Conservation (phyloP, 2,113 vertebrate species). For the Opisthocomus hoazin region DNA sequence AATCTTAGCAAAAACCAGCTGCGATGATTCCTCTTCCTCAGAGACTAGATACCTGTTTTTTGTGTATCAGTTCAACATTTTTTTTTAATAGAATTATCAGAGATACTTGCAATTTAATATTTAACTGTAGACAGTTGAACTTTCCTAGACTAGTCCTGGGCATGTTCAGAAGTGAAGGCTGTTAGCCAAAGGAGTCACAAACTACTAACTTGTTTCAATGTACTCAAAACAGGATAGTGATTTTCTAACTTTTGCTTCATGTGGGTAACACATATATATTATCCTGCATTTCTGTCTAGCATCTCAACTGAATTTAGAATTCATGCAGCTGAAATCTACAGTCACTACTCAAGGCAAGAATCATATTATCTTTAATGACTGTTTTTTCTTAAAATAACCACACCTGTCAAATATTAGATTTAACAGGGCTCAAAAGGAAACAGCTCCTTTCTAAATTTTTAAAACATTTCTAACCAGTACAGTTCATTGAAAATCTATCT, state of each 20-base stretch:
- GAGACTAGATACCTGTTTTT: neutral
- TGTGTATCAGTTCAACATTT: neutral
- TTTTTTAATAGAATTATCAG: neutral
- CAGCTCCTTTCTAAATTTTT: neutral
- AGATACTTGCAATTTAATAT: neutral
- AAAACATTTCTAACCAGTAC: neutral
- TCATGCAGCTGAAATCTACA: neutral
- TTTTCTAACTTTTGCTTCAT: neutral
- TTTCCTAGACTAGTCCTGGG: neutral
- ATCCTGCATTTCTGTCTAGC: neutral
- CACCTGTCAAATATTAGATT: neutral
- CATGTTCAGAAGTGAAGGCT: neutral
- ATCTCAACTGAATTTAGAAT: neutral
- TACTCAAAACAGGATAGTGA: neutral
- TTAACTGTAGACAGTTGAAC: neutral
- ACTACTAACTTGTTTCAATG: neutral
- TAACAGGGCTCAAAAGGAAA: neutral
- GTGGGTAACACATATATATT: neutral
- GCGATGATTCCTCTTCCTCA: neutral
- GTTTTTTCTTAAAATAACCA: neutral
- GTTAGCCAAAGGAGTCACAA: neutral
- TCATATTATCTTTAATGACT: neutral
- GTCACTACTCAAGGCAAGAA: neutral
- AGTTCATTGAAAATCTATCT: neutral
- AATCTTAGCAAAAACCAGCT: neutral